Percentiles rank a stretch among this genome's conserved stretches.
These are phyloP conservation scores for Drymonia ruficornis DNA, from an alignment of 2,888 invertebrate species.

Conservation along the genomic window DNA sequence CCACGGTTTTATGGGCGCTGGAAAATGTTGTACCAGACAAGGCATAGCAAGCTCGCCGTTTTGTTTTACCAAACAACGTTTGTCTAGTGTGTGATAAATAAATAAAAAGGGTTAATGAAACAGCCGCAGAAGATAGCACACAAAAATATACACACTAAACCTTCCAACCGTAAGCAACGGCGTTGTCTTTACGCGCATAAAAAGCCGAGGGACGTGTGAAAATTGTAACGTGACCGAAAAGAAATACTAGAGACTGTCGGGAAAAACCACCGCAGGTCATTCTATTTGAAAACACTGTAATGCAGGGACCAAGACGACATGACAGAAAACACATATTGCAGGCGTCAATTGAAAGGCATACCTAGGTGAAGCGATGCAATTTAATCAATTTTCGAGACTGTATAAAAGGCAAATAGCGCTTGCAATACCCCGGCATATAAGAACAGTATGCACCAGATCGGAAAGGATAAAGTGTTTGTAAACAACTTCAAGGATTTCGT, in stretches of 20 bases:
- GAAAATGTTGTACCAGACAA: neutral
- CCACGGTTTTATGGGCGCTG: neutral
- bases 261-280: neutral
- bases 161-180: neutral
- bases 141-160: neutral
- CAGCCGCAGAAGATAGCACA: neutral
- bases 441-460: neutral
- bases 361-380: no score
- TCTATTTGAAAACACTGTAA: neutral
- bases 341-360: no score
- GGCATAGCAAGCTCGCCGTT: neutral
- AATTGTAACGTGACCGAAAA: neutral
- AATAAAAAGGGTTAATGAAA: slow-evolving; percentile 1
- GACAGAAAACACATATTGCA: neutral
- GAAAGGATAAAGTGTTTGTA: neutral
- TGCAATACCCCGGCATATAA: no score
- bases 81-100: neutral
- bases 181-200: neutral
- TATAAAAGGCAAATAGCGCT: no score
- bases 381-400: no score
- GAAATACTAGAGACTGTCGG: neutral
- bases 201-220: neutral
- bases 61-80: neutral
- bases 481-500: neutral
- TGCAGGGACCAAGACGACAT: neutral